Conservation (phyloP, 2,888 invertebrate genomes). For the Melipona beecheii region DNA sequence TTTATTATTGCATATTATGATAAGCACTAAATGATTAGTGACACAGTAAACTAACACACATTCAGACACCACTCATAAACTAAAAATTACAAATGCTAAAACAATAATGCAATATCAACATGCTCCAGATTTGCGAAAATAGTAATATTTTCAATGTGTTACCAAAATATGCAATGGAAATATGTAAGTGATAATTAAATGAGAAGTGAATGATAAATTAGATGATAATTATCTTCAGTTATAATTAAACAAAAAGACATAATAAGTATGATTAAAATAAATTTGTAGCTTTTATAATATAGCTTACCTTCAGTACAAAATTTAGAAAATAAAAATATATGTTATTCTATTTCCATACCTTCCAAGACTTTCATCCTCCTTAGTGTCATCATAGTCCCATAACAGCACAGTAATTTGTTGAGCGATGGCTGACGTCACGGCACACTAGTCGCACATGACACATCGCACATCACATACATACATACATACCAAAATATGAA, state of each 20-base stretch:
- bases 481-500: slow-evolving; percentile 69
- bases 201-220: slow-evolving; percentile 19
- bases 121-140: slow-evolving; percentile 46
- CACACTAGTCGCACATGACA: slow-evolving; percentile 83
- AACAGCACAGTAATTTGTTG: slow-evolving; percentile 91
- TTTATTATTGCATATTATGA: slow-evolving; percentile 17
- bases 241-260: slow-evolving; percentile 4
- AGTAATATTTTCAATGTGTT: background rate
- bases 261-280: background rate
- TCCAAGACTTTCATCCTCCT: slow-evolving; percentile 94
- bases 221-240: slow-evolving; percentile 18
- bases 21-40: slow-evolving; percentile 38
- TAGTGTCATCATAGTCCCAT: slow-evolving; percentile 94
- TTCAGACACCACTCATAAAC: slow-evolving; percentile 41
- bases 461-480: slow-evolving; percentile 81
- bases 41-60: slow-evolving; percentile 43
- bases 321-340: slow-evolving; percentile 28
- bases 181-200: slow-evolving; percentile 25
- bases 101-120: slow-evolving; percentile 44
- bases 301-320: slow-evolving; percentile 31
- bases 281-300: background rate
- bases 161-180: slow-evolving; percentile 28
- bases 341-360: slow-evolving; percentile 87
- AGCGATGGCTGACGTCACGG: slow-evolving; percentile 86
- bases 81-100: slow-evolving; percentile 23